phyloP scores from a whole-genome alignment of 2,888 invertebrate genomes.

The Agapostemon virescens region DNA sequence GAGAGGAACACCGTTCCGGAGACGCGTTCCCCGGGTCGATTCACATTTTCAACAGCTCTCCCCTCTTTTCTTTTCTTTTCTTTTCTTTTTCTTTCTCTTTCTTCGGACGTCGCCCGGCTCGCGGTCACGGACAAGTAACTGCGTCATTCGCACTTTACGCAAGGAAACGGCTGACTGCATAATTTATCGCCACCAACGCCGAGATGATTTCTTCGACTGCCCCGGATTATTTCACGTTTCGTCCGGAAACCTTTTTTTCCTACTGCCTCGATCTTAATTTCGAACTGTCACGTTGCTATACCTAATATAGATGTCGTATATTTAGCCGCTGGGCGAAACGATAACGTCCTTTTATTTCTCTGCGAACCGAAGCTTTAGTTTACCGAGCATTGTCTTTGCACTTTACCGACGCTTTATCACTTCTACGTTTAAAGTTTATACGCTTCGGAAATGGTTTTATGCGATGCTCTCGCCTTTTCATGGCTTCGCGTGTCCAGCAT shows the following conservation, averaged over 20 bases:
- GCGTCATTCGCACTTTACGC: slow-evolving; percentile 6
- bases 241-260: neutral
- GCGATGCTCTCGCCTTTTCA: no score
- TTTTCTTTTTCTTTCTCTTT: neutral
- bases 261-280: neutral
- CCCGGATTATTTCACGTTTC: neutral
- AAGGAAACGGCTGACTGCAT: neutral
- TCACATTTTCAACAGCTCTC: slow-evolving; percentile 2
- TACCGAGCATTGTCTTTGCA: no score
- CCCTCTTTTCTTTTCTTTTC: neutral
- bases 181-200: slow-evolving; percentile 13
- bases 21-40: neutral
- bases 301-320: no score
- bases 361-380: no score
- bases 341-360: no score
- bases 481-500: no score
- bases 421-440: no score
- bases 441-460: no score
- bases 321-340: no score
- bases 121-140: slow-evolving; percentile 18
- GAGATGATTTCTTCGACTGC: neutral
- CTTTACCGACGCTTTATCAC: no score
- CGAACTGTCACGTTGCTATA: neutral
- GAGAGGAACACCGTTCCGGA: neutral
- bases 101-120: slow-evolving; percentile 8